These are phyloP conservation scores for Scaptomyza tumidula DNA, from an alignment of 2,888 invertebrate genomes.

Conservation along the genomic window DNA sequence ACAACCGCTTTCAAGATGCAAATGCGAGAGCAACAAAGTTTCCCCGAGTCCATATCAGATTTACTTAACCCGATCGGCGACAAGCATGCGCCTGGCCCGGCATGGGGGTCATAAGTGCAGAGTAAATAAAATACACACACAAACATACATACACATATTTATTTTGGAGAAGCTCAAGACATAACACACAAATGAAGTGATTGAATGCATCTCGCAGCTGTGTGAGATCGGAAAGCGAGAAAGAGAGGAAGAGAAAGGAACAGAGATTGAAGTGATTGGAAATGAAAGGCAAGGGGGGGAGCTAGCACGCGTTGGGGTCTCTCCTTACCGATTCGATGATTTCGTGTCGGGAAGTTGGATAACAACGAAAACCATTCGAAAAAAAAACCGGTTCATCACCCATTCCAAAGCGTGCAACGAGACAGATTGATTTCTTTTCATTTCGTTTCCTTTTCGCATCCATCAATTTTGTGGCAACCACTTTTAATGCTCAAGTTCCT, in stretches of 20 bases:
- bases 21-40: slow-evolving; percentile 49
- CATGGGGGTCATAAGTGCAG: slow-evolving; percentile 79
- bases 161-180: slow-evolving; percentile 39
- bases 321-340: slow-evolving; percentile 37
- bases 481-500: slow-evolving; percentile 20
- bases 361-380: slow-evolving; percentile 16
- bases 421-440: slow-evolving; percentile 59
- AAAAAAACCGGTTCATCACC: slow-evolving; percentile 8
- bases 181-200: slow-evolving; percentile 74
- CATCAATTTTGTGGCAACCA: slow-evolving; percentile 53
- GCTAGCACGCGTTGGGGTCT: slow-evolving; percentile 68
- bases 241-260: not conserved
- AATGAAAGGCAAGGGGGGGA: slow-evolving; percentile 1
- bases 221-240: slow-evolving; percentile 9
- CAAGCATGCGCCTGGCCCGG: slow-evolving; percentile 42
- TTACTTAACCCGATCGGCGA: slow-evolving; percentile 75
- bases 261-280: not conserved
- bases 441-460: slow-evolving; percentile 55
- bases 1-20: slow-evolving; percentile 41
- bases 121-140: slow-evolving; percentile 75
- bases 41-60: slow-evolving; percentile 65
- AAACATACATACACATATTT: slow-evolving; percentile 6
- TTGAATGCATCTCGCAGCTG: slow-evolving; percentile 68
- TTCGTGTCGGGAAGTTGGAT: slow-evolving; percentile 9
- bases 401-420: slow-evolving; percentile 14